Evolutionary conservation across 2,797 vertebrate species (phyloP), one percentile per base, ranked within the genome.

Genomic region (Agapornis canus): DNA sequence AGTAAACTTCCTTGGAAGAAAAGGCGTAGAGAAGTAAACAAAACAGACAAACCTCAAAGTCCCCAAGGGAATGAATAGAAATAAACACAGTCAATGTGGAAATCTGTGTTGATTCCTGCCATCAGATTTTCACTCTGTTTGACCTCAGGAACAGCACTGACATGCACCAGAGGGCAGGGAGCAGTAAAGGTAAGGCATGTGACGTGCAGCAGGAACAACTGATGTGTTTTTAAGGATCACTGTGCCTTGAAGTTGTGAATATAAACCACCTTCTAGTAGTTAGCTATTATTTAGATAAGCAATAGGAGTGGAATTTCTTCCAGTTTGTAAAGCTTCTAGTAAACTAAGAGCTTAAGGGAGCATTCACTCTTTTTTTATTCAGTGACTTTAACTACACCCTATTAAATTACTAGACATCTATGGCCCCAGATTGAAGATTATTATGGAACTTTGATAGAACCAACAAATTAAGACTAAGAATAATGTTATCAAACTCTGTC

Each of bases 81-180:
- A 94, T 93, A 95, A 96, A 96, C 90, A 86, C 47, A 93, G 86
- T 47, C 82, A 70, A 64, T 91, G 91, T 91, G 93, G 73, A 95
- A 96, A 94, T 91, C 85, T 85, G 49, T 43, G 86, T 78, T 96
- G 90, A 95, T 89, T 94, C 89, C 86, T 90, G 70, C 69, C 87
- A 52, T 92, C 92, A 89, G 65, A 89, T 95, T 92, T 79, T 94
- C 91, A 72, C 83, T 94, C 73, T 4, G 10, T 80, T 86, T 86
- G 89, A 95, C 94, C 90, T 89, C 54, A 0, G 83, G 68, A 95
- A 45, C 49, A 85, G 42, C 68, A 29, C 47, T 86, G 83, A 93
- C 87, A 57, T 49, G 84, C 79, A 95, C 80, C 72, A 90, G 93
- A 94, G 90, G 70, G 37, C 82, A 91, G 31, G 48, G 86, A 85